phyloP scores from a whole-genome alignment of 2,113 vertebrate species.

The Tonatia bakeri region DNA sequence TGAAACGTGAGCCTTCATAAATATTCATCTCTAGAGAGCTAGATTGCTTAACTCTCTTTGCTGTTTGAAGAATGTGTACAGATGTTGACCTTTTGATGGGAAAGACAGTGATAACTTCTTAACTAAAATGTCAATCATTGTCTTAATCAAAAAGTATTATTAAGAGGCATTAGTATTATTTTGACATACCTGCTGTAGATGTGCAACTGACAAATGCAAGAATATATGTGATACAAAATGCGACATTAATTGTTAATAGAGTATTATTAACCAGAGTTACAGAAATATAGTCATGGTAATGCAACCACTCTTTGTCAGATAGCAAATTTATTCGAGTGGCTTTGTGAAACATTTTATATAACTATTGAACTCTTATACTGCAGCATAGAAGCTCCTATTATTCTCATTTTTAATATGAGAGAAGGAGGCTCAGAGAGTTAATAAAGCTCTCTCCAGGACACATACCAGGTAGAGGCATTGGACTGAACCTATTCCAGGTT shows the following conservation, averaged over 20 bases:
- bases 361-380: not conserved
- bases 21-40: not conserved
- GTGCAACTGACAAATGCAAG: not conserved
- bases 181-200: not conserved
- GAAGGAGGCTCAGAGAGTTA: not conserved
- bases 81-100: conserved; percentile 26
- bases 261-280: not conserved
- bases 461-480: not conserved
- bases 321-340: not conserved
- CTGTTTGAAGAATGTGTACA: not conserved
- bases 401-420: not conserved
- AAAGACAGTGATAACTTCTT: conserved; percentile 40
- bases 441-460: not conserved
- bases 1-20: not conserved
- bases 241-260: not conserved
- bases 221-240: not conserved
- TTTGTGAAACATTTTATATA: not conserved
- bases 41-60: not conserved
- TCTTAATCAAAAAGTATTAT: conserved; percentile 18
- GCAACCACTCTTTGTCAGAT: not conserved
- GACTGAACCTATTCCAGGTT: not conserved
- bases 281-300: not conserved
- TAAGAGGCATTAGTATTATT: not conserved
- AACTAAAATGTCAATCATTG: not conserved
- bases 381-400: not conserved